phyloP scores from a whole-genome alignment of 1,140 invertebrate species.

The Penaeus vannamei region DNA sequence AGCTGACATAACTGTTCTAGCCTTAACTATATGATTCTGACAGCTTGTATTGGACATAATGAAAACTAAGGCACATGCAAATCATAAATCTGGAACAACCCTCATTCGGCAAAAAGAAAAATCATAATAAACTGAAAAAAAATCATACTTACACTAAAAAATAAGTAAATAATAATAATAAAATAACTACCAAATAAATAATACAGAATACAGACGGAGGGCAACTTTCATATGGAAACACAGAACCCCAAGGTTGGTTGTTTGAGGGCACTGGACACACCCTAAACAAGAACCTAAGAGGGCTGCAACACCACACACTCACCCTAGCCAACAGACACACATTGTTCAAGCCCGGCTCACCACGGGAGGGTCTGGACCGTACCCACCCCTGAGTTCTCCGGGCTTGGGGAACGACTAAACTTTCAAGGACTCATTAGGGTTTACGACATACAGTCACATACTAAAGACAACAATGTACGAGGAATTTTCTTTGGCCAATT shows the following conservation, averaged over 20 bases:
- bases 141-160: constrained; percentile 3
- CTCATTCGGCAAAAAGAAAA: constrained; percentile 43
- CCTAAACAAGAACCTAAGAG: constrained; percentile 63
- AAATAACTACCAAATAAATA: constrained; percentile 2
- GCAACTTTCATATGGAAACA: constrained; percentile 19
- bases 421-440: neutral
- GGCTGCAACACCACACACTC: neutral
- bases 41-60: constrained; percentile 50
- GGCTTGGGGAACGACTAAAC: constrained; percentile 40
- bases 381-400: constrained; percentile 54
- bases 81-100: constrained; percentile 63
- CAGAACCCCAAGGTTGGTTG: constrained; percentile 55
- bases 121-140: constrained; percentile 28
- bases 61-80: constrained; percentile 62
- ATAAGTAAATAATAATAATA: constrained; percentile 18
- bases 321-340: neutral
- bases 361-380: constrained; percentile 62
- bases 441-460: neutral
- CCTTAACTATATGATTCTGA: constrained; percentile 47
- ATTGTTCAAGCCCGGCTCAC: constrained; percentile 54
- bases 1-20: constrained; percentile 39
- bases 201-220: constrained; percentile 42
- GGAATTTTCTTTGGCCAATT: too few species aligned
- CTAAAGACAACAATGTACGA: neutral
- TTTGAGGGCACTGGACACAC: constrained; percentile 66